Percentiles rank a stretch among this genome's conserved stretches.
phyloP scores from a whole-genome alignment of 1,140 invertebrate species.

The Meteorus sp. region DNA sequence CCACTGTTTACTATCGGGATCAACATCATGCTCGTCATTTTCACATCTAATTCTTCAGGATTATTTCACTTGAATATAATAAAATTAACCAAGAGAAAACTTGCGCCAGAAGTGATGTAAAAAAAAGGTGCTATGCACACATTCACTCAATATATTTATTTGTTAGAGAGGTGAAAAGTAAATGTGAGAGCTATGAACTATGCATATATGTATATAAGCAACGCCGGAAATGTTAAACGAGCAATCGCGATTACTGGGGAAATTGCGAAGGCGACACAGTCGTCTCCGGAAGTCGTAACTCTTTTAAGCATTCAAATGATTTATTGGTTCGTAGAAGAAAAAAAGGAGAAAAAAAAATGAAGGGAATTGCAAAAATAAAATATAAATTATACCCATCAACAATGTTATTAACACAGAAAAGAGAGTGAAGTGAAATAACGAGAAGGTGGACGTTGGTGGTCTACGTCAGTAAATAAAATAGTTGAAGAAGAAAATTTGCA shows the following conservation, averaged over 20 bases:
- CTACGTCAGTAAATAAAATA: background rate
- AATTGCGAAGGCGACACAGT: slow-evolving; percentile 28
- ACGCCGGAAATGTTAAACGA: slow-evolving; percentile 25
- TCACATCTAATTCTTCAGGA: no score
- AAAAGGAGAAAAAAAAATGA: background rate
- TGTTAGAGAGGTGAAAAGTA: no score
- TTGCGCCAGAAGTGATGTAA: no score
- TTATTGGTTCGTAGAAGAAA: slow-evolving; percentile 17
- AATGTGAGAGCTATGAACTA: background rate
- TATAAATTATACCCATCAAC: background rate
- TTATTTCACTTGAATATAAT: no score
- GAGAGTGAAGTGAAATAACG: no score
- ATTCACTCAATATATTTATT: no score
- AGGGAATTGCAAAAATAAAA: background rate
- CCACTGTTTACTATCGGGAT: no score
- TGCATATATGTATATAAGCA: background rate
- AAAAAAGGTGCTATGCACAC: no score
- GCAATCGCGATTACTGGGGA: slow-evolving; percentile 30
- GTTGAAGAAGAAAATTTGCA: background rate
- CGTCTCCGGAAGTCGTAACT: slow-evolving; percentile 22
- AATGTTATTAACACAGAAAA: background rate
- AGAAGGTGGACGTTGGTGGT: no score
- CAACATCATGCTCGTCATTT: no score
- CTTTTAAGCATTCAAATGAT: slow-evolving; percentile 14
- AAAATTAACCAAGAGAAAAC: no score